A percentile compares a stretch with the other conserved stretches of the same genome.
Evolutionary conservation across 2,797 vertebrate genomes (phyloP).

Genomic region (Enteromius treurensis): DNA sequence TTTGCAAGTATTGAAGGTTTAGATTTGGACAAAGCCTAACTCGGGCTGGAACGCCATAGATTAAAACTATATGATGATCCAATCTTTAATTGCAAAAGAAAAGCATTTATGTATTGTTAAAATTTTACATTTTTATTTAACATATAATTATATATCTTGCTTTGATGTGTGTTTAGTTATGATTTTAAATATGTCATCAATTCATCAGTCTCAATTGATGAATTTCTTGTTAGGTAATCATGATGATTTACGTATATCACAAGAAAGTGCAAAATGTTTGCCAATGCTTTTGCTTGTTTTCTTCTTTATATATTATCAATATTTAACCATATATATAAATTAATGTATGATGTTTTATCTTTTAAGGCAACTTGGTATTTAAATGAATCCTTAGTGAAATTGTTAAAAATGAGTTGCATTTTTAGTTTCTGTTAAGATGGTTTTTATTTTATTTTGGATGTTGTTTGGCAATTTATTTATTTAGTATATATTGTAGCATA

Average conservation of each 20-base stretch:
- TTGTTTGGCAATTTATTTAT: background rate
- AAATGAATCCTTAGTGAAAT: background rate
- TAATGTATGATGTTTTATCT: background rate
- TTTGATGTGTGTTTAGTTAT: background rate
- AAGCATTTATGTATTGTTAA: background rate
- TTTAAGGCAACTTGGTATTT: background rate
- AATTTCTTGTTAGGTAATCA: background rate
- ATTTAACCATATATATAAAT: background rate
- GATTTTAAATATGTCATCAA: background rate
- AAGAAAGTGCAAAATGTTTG: background rate
- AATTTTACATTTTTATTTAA: background rate
- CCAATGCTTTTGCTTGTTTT: background rate
- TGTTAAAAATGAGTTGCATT: background rate
- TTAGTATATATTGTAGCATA: background rate
- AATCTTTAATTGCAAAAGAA: background rate
- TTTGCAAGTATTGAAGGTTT: background rate
- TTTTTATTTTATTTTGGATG: background rate
- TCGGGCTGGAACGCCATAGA: too few relatives aligned
- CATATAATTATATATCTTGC: background rate
- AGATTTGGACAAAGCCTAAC: too few relatives aligned
- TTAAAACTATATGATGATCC: too few relatives aligned
- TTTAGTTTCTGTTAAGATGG: background rate
- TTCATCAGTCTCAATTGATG: background rate
- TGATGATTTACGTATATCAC: background rate
- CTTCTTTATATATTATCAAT: too few relatives aligned